These are phyloP conservation scores for Agrotis puta DNA, from an alignment of 2,888 invertebrate genomes.

Conservation along the genomic window DNA sequence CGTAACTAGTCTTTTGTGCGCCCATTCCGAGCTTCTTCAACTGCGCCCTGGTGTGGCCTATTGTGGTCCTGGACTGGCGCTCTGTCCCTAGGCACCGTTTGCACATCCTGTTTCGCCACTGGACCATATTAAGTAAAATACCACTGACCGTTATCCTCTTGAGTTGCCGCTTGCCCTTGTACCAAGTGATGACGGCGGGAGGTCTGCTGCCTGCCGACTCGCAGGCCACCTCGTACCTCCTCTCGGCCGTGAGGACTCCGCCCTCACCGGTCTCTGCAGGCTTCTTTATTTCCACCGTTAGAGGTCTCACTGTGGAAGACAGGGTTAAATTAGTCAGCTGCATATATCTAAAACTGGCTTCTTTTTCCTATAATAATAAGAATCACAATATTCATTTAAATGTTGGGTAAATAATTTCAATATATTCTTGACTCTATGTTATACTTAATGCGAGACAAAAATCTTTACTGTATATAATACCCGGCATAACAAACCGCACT, in stretches of 20 bases:
- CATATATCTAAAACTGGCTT: background rate
- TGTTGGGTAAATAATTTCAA: no score
- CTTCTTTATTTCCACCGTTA: conserved; percentile 95
- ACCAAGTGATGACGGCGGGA: conserved; percentile 96
- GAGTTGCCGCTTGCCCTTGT: conserved; percentile 96
- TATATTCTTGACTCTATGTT: no score
- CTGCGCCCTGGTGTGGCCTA: no score
- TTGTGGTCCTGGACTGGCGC: no score
- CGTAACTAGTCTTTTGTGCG: no score
- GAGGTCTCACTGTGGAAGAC: conserved; percentile 93
- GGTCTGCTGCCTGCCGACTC: conserved; percentile 96
- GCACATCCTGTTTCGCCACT: background rate
- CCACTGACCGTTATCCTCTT: conserved; percentile 94
- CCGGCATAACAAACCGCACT: no score
- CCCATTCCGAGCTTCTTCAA: no score
- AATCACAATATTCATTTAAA: no score
- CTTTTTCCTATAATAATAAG: background rate
- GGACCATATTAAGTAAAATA: background rate
- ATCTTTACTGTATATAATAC: no score
- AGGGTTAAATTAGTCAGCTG: background rate
- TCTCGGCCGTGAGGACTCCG: conserved; percentile 94
- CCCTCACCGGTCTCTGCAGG: conserved; percentile 84
- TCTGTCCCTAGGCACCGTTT: no score
- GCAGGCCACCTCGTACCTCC: conserved; percentile 95
- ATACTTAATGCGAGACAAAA: no score